Percentiles rank a stretch among this genome's conserved stretches.
These are phyloP conservation scores for Cynopterus sphinx DNA, from an alignment of 2,797 vertebrate species.

Conservation along the genomic window DNA sequence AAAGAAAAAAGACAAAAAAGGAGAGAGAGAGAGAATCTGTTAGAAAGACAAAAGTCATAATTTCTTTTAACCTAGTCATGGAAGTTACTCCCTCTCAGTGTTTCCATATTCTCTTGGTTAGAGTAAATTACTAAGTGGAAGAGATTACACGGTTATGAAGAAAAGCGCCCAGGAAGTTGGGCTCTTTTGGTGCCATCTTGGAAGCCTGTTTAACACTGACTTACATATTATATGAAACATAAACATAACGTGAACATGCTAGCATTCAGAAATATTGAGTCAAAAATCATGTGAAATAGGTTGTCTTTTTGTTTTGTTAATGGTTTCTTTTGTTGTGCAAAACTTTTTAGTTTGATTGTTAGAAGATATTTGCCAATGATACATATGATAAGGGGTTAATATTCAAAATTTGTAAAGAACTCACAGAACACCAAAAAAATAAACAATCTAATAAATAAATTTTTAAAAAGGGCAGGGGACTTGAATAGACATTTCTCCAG, in stretches of 20 bases:
- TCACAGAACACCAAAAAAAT: too few species aligned
- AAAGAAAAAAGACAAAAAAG: too few species aligned
- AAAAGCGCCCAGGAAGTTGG: neutral
- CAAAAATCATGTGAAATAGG: neutral
- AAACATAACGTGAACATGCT: neutral
- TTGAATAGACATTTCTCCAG: too few species aligned
- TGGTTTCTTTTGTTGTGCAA: too few species aligned
- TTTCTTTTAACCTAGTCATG: neutral
- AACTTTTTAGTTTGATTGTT: too few species aligned
- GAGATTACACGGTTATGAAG: neutral
- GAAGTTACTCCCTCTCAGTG: neutral
- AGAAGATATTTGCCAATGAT: too few species aligned
- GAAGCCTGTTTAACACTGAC: neutral
- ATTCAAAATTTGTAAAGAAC: too few species aligned
- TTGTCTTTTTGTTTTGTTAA: too few species aligned
- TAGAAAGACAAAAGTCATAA: neutral
- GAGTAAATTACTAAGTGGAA: neutral
- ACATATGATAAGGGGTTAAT: too few species aligned
- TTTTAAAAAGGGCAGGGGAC: too few species aligned
- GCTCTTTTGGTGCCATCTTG: neutral
- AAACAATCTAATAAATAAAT: too few species aligned
- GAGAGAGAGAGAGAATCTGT: neutral
- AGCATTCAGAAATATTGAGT: neutral
- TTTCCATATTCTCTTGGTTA: neutral
- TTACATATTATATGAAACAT: neutral